Evolutionary conservation across 2,888 invertebrate species (phyloP), one percentile per base, ranked within the genome.

Genomic region (Drosophila mettleri): DNA sequence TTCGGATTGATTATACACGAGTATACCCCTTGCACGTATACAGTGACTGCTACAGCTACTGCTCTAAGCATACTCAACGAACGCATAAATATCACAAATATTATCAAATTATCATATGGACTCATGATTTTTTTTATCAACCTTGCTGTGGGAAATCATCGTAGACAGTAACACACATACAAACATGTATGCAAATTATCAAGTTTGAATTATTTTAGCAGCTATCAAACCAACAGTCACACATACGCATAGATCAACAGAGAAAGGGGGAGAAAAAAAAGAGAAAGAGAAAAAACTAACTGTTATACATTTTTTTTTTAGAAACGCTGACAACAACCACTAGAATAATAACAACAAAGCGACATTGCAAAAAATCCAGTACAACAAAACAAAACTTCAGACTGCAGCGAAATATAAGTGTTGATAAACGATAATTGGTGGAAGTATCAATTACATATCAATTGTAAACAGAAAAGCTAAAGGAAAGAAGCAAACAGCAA

Each of bases 171-270:
- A 64, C 31, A 52, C 16, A 67, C 27, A 39, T 60, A 63, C 41
- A 80, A 55, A 66, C 69, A 74, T 74, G 73, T 78, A 88, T 69
- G 70, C 86, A 69, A 80, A 82, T 82, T 84, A 82, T 88, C 81
- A 82, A 63, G 62, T 77, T 84, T 83, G 84, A 76, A 83, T 88
- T 88, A 78, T 61, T 65, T 69, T 64, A 74, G 51, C 64, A 68
- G 53, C 70, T 60, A 24, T 18, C 41, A 52, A 20, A 66, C 54
- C n/a, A n/a, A 45, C 7, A 34, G 29, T 39, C 33, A 20, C 8
- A 20, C 31, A 34, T 14, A 14, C 27, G 22, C 34, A 34, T 16
- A 41, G 52, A 22, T 16, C 12, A 16, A 33, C 16, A 41, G 20
- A 46, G 52, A 41, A 29, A 9, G 20, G 53, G 58, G 49, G 38